Conservation (phyloP, 2,888 invertebrate species). For the Agonopterix heracliana region DNA sequence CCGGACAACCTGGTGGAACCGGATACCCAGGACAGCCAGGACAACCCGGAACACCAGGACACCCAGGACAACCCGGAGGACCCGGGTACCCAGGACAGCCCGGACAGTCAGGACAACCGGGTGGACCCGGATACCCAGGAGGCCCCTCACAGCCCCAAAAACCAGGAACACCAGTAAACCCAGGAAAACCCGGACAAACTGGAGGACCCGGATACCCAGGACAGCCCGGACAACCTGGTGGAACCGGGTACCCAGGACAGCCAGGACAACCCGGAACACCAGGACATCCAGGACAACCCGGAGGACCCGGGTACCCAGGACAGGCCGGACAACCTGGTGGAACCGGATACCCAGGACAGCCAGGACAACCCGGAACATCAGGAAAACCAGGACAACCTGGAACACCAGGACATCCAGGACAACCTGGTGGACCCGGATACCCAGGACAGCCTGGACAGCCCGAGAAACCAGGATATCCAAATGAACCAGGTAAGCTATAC, state of each 20-base stretch:
- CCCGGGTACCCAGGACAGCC: slow-evolving; percentile 55
- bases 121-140: slow-evolving; percentile 21
- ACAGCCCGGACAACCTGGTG: slow-evolving; percentile 26
- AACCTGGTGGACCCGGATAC: too few species aligned
- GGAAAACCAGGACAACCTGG: too few species aligned
- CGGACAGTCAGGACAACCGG: slow-evolving; percentile 18
- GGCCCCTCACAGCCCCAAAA: slow-evolving; percentile 22
- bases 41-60: too few species aligned
- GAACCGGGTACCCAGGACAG: slow-evolving; percentile 55
- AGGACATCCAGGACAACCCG: slow-evolving; percentile 15
- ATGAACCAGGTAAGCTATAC: too few species aligned
- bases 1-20: too few species aligned
- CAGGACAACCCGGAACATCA: slow-evolving; percentile 13
- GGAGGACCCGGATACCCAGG: slow-evolving; percentile 17
- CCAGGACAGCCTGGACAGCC: too few species aligned
- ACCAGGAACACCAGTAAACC: slow-evolving; percentile 56
- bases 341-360: slow-evolving; percentile 18
- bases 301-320: slow-evolving; percentile 28
- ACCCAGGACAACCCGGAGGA: slow-evolving; percentile 27
- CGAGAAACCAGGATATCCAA: too few species aligned
- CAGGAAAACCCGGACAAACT: slow-evolving; percentile 31
- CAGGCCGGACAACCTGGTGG: slow-evolving; percentile 14
- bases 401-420: too few species aligned
- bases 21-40: too few species aligned
- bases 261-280: slow-evolving; percentile 40